Conservation (phyloP, 1,140 invertebrate genomes). For the Pinna nobilis region DNA sequence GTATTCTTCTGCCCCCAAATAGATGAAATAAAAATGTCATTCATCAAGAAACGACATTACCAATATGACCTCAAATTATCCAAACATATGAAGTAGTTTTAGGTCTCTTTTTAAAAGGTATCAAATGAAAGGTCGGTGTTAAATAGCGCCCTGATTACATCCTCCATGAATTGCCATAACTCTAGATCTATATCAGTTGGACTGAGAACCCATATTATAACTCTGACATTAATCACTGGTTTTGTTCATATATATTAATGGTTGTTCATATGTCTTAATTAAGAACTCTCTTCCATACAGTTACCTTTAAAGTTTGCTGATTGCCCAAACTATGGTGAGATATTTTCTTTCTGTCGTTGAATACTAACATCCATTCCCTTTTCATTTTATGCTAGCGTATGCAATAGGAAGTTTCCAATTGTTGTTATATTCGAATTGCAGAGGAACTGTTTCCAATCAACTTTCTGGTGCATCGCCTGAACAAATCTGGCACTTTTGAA, state of each 20-base stretch:
- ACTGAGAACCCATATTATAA: constrained; percentile 29
- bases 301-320: constrained; percentile 72
- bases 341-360: too few relatives aligned
- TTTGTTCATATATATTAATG: constrained; percentile 63
- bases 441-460: constrained; percentile 66
- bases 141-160: constrained; percentile 25
- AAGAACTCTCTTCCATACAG: constrained; percentile 28
- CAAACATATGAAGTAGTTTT: too few relatives aligned
- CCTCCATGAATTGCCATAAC: too few relatives aligned
- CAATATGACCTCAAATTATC: too few relatives aligned
- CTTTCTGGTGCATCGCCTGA: constrained; percentile 57
- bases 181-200: constrained; percentile 21
- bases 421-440: not conserved
- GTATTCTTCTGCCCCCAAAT: too few relatives aligned
- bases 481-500: constrained; percentile 18
- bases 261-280: constrained; percentile 73
- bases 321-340: constrained; percentile 68
- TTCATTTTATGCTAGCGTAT: constrained; percentile 51
- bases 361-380: constrained; percentile 73
- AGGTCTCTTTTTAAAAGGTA: too few relatives aligned
- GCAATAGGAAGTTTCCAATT: not conserved
- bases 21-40: too few relatives aligned
- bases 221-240: constrained; percentile 15
- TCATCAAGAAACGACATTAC: too few relatives aligned
- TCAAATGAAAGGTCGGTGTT: too few relatives aligned